Conservation (phyloP, 2,888 invertebrate genomes). For the Athalia circularis region DNA sequence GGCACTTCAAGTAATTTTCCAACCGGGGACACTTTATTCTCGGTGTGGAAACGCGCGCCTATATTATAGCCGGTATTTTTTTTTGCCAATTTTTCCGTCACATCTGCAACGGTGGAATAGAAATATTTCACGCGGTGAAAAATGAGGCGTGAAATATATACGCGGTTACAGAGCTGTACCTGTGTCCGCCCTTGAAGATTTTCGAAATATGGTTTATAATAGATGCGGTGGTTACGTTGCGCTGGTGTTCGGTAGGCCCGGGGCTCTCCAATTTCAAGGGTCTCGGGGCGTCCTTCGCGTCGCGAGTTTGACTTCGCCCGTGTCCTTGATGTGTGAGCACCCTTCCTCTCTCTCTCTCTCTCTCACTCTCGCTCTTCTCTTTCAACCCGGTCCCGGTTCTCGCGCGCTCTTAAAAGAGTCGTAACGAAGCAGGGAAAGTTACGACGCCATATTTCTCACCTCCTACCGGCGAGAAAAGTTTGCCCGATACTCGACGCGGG, state of each 20-base stretch:
- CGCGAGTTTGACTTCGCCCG: not conserved
- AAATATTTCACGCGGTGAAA: not conserved
- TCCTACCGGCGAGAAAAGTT: constrained; percentile 11
- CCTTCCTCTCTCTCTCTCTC: not conserved
- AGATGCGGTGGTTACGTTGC: too few relatives aligned
- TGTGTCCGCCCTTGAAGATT: constrained; percentile 6
- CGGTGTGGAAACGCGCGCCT: too few relatives aligned
- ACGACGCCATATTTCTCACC: constrained; percentile 43
- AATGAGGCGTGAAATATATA: not conserved
- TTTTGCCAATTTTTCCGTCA: too few relatives aligned
- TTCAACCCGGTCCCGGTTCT: not conserved
- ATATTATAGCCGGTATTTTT: too few relatives aligned
- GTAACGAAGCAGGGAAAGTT: constrained; percentile 43
- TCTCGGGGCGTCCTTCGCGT: constrained; percentile 12
- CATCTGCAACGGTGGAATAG: too few relatives aligned
- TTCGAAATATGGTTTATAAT: constrained; percentile 17
- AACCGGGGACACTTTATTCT: too few relatives aligned
- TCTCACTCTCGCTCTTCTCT: not conserved
- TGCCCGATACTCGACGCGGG: constrained; percentile 16
- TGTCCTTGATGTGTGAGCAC: constrained; percentile 9
- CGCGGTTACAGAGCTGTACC: not conserved
- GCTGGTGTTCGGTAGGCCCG: not conserved
- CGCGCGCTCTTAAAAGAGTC: constrained; percentile 30
- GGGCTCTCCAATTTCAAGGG: constrained; percentile 33
- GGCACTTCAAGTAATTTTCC: too few relatives aligned